Evolutionary conservation across 2,888 invertebrate genomes (phyloP).

Genomic region (Antheraea yamamai): DNA sequence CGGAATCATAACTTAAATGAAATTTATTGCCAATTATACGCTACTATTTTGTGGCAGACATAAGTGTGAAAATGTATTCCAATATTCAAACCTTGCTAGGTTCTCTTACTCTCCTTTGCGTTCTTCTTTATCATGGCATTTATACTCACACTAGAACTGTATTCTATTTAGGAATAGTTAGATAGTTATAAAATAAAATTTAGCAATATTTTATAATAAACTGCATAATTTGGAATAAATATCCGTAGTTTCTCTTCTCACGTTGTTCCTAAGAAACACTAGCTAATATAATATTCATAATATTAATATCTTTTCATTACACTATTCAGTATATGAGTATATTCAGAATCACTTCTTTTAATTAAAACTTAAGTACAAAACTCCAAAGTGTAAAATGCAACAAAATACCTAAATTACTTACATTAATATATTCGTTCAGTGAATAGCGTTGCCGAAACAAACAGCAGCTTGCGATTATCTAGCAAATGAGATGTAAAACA

Average conservation of each 20-base stretch:
- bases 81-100: no score
- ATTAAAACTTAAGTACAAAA: not conserved
- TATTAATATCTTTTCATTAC: not conserved
- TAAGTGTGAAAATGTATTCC: no score
- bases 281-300: not conserved
- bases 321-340: no score
- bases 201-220: not conserved
- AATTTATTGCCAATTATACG: no score
- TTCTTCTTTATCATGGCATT: no score
- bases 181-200: not conserved
- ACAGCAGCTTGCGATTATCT: constrained; percentile 40
- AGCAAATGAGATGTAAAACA: constrained; percentile 66
- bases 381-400: constrained; percentile 16
- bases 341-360: not conserved
- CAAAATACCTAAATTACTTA: constrained; percentile 33
- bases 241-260: no score
- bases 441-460: constrained; percentile 34
- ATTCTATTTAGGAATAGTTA: not conserved
- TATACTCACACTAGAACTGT: no score
- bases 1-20: no score
- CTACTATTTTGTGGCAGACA: no score
- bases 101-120: no score
- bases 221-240: not conserved
- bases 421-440: constrained; percentile 36
- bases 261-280: not conserved